Evolutionary conservation across 2,797 vertebrate genomes (phyloP), one percentile per base, ranked within the genome.

Genomic region (Tarsius wallacei): DNA sequence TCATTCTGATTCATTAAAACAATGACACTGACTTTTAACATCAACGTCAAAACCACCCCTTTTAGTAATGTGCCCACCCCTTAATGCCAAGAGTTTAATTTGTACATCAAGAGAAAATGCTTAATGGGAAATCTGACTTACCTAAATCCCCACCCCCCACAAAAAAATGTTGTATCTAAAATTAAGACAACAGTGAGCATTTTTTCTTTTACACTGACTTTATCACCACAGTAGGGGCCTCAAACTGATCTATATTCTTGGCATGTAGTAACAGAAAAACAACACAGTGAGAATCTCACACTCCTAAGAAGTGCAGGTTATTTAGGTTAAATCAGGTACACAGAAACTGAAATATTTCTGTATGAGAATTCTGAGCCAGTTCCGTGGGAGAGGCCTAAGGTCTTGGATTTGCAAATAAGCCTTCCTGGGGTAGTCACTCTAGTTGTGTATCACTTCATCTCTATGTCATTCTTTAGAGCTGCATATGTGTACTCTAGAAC

Each of bases 1-100:
- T 33, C 1, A 88, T 81, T 61, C 81, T 85, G 49, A 93, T 68
- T 81, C 17, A 64, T 64, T 33, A 94, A 95, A 95, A 87, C 2
- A 88, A 81, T 2, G 31, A 86, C 33, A 64, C 6, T 85, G 71
- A 96, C 80, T 91, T 91, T 95, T 88, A 85, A 93, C 49, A 63
- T 31, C 81, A 36, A 93, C 13, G 81, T 80, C 26, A 89, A 91
- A 91, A 47, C 26, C 8, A 91, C 16, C 47, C 63, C 28, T 76
- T 84, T 61, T 87, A 74, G 16, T 80, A 87, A 74, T 81, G n/a
- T 59, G 5, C 19, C 55, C 21, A 77, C 14, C 2, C 2, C 15
- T 57, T 88, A 80, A 70, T 7, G 80, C 19, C 1, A 68, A 93
- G 57, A 87, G 36, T 78, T 84, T 93, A 90, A 96, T 86, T 59